A percentile compares a stretch with the other conserved stretches of the same genome.
Evolutionary conservation across 2,888 invertebrate genomes (phyloP).

Genomic region (Lepidocyrtinus sp.): DNA sequence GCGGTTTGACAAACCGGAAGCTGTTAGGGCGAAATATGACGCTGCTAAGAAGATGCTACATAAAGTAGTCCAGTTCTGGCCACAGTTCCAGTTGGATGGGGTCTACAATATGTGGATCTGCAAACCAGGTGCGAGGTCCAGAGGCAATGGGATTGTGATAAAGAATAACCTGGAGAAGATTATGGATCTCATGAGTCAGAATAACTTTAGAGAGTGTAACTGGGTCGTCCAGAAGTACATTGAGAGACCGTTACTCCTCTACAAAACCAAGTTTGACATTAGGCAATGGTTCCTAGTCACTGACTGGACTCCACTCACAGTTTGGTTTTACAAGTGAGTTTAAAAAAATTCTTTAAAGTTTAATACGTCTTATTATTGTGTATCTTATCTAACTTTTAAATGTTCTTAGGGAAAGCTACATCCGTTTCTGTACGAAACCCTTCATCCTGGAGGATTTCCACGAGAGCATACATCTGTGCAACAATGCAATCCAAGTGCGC

Average conservation of each 20-base stretch:
- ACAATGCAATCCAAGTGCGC: constrained; percentile 93
- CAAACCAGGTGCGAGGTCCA: constrained; percentile 94
- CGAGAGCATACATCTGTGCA: constrained; percentile 93
- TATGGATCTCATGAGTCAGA: constrained; percentile 79
- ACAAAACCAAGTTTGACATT: constrained; percentile 95
- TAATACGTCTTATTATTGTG: no score
- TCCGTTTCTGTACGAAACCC: constrained; percentile 92
- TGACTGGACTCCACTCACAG: constrained; percentile 88
- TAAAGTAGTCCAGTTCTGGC: constrained; percentile 82
- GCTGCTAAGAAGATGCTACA: constrained; percentile 78
- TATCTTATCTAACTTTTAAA: neutral
- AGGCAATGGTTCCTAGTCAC: constrained; percentile 96
- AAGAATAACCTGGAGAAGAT: constrained; percentile 91
- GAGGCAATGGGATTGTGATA: constrained; percentile 90
- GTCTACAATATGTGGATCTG: constrained; percentile 93
- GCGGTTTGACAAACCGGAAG: constrained; percentile 54
- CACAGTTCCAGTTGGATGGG: constrained; percentile 89
- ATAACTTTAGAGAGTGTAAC: constrained; percentile 77
- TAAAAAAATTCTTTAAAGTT: no score
- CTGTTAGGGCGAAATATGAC: constrained; percentile 72
- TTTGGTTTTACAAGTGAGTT: constrained; percentile 91
- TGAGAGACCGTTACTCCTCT: constrained; percentile 89
- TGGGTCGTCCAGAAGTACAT: constrained; percentile 97
- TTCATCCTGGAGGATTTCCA: constrained; percentile 90
- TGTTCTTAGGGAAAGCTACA: constrained; percentile 83